Evolutionary conservation across 2,888 invertebrate species (phyloP).

Genomic region (Corbicula japonica): DNA sequence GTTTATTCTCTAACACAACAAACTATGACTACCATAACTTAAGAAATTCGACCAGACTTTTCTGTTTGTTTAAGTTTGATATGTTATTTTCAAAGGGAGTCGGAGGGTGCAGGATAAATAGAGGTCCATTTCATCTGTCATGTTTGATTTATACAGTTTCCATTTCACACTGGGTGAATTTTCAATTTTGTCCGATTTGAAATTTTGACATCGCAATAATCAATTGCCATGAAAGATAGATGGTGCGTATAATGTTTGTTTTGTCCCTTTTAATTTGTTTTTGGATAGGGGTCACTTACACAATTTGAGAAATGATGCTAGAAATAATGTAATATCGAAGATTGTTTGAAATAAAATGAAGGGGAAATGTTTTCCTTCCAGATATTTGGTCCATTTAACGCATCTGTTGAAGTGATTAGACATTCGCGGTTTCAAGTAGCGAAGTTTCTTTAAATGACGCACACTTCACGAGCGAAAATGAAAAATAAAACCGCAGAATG

Average conservation of each 20-base stretch:
- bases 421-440: neutral
- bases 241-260: conserved; percentile 65
- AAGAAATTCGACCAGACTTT: no score
- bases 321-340: conserved; percentile 13
- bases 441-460: neutral
- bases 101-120: conserved; percentile 15
- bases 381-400: neutral
- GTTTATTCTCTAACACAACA: no score
- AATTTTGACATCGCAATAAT: conserved; percentile 18
- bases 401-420: conserved; percentile 23
- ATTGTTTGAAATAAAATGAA: conserved; percentile 1
- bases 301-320: conserved; percentile 2
- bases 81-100: conserved; percentile 1
- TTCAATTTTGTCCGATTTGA: conserved; percentile 28
- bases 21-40: no score
- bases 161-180: conserved; percentile 38
- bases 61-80: conserved; percentile 21
- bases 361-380: neutral
- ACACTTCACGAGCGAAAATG: neutral
- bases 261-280: conserved; percentile 61
- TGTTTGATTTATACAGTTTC: conserved; percentile 30
- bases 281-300: conserved; percentile 49
- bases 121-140: conserved; percentile 28
- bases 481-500: no score
- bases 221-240: conserved; percentile 50